Base-by-base conservation (phyloP, 2,113 vertebrate genomes). In the Siniperca chuatsi region DNA sequence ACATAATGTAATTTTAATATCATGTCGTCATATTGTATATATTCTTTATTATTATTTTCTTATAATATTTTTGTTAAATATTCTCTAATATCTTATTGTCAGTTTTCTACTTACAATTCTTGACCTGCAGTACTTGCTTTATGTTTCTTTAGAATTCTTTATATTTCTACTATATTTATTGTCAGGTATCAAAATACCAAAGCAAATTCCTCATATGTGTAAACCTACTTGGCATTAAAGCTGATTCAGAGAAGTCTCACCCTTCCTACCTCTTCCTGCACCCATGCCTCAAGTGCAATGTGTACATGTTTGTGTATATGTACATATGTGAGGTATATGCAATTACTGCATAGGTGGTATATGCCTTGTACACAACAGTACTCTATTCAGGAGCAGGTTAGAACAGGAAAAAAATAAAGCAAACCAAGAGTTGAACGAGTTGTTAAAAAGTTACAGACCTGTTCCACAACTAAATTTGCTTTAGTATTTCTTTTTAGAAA, bases 221-320 rank as follows among this genome's bases (percentile, higher is more conserved):
- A 29, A 29, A 29, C 29, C 29, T 29, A 29, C 29, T 29, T 29
- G 29, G 29, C 29, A 29, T 29, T 29, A 29, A 29, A 29, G 29
- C 29, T 29, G 29, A 29, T 29, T 29, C 29, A 29, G 29, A 18
- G 1, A 54, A 46, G 20, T 23, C 16, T 61, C 62, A 42, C 75
- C 33, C 37, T 33, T 40, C 25, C 65, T 70, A 25, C 57, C 33
- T 29, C 50, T 12, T 5, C 29, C 15, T 57, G 62, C 72, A 71
- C 42, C 64, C 57, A 44, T 68, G 64, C 70, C 76, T 62, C n/a
- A 4, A 5, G 29, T 68, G 73, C 46, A 83, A 87, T 68, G 67
- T 60, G 55, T 60, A 29, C 8, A 37, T 70, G 61, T 60, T 40
- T 75, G 18, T 46, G 25, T n/a, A 21, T 4, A 70, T 2, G 23